Evolutionary conservation across 2,113 vertebrate species (phyloP).

Genomic region (Melanocharis versteri): DNA sequence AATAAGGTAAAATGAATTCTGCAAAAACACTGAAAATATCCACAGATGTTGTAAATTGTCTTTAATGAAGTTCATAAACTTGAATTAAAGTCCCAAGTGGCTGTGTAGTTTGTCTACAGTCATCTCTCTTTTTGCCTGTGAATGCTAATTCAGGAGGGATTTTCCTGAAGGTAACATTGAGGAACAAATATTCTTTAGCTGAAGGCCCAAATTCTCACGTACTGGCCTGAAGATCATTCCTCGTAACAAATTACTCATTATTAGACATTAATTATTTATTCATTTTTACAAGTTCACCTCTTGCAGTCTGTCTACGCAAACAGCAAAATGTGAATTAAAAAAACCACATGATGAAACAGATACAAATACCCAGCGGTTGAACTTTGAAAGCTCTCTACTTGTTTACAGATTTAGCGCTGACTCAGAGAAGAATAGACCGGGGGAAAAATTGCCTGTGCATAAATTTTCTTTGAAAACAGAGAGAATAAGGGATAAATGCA

Average conservation of each 20-base stretch:
- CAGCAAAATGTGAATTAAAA: neutral
- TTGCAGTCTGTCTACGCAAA: neutral
- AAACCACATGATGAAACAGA: neutral
- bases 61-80: slow-evolving; percentile 48
- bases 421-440: neutral
- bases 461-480: neutral
- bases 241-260: neutral
- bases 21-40: neutral
- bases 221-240: neutral
- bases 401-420: neutral
- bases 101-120: slow-evolving; percentile 12
- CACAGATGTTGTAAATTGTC: slow-evolving; percentile 34
- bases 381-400: neutral
- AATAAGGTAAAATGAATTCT: neutral
- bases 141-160: neutral
- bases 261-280: neutral
- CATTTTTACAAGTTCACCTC: neutral
- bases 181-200: neutral
- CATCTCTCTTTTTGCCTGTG: neutral
- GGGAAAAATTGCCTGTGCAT: neutral
- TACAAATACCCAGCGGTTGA: neutral
- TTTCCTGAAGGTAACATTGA: neutral
- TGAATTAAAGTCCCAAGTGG: slow-evolving; percentile 40
- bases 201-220: neutral
- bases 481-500: neutral